Base-by-base conservation (phyloP, 2,113 vertebrate species). In the Craseonycteris thonglongyai region DNA sequence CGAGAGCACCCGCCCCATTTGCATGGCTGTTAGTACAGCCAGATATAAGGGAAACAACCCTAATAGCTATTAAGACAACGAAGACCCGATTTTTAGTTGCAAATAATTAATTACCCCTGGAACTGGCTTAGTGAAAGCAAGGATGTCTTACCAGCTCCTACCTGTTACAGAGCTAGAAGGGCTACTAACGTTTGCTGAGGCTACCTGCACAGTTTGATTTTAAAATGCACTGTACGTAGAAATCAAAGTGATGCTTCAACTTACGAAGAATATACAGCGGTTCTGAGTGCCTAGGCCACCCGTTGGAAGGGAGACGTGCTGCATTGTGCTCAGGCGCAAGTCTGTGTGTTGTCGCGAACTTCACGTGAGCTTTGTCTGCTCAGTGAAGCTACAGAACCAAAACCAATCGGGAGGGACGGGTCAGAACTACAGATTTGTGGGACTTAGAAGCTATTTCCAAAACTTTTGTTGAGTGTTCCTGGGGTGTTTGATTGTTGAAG, bases 311-410 rank as follows among this genome's bases (percentile, higher is more conserved):
- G 30, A 80, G 54, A 72, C 61, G 18, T 7, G 54, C 10, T 35
- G 0, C 15, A 16, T 33, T 28, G 4, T 7, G 51, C 15, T 5
- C 13, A 33, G 16, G 45, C 58, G 81, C 49, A 33, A 85, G 59
- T 51, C 3, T 11, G 13, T 15, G n/a, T 49, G 21, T 40, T 28
- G 6, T 22, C 61, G 21, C 38, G 28, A 47, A 81, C 54, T 71
- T 65, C 5, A 58, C 4, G 12, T 56, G 58, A 89, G 26, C 51
- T 74, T 68, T 18, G 26, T 10, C 47, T 51, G 15, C 28, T 59
- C 15, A 66, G 33, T 83, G 85, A 80, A 93, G 45, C 47, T 40
- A 19, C 9, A 88, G 58, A 78, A 65, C 38, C 66, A 69, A 96
- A 88, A 54, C 21, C 71, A 78, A 69, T 24, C 59, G 11, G 19